Evolutionary conservation across 2,113 vertebrate species (phyloP).

Genomic region (Pomatorhinus ruficollis): DNA sequence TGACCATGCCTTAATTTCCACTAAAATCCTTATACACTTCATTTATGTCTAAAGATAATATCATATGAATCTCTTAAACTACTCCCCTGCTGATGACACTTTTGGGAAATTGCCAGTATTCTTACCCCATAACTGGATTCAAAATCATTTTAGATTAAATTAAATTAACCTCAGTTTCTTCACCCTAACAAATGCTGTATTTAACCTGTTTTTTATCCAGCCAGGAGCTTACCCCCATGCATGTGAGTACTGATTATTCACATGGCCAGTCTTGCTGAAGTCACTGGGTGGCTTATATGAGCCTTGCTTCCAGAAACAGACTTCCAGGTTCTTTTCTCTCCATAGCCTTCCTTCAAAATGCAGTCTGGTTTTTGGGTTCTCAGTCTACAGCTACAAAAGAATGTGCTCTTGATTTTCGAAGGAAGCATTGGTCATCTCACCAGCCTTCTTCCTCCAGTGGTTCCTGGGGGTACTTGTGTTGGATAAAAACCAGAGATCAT

Average conservation of each 20-base stretch:
- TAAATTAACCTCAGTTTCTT: background rate
- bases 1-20: background rate
- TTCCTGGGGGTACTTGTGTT: background rate
- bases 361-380: background rate
- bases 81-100: background rate
- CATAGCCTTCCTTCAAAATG: background rate
- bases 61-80: background rate
- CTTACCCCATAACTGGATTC: background rate
- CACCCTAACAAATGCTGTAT: background rate
- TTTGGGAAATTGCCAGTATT: background rate
- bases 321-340: background rate
- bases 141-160: slow-evolving; percentile 5
- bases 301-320: background rate
- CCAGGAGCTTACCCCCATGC: background rate
- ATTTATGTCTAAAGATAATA: background rate
- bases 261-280: background rate
- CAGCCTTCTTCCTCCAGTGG: background rate
- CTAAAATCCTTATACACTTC: background rate
- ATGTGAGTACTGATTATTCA: background rate
- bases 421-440: background rate
- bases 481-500: background rate
- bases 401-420: background rate
- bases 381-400: background rate
- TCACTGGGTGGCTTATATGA: background rate
- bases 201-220: background rate